Evolutionary conservation across 2,113 vertebrate species (phyloP).

Genomic region (Pterocles gutturalis): DNA sequence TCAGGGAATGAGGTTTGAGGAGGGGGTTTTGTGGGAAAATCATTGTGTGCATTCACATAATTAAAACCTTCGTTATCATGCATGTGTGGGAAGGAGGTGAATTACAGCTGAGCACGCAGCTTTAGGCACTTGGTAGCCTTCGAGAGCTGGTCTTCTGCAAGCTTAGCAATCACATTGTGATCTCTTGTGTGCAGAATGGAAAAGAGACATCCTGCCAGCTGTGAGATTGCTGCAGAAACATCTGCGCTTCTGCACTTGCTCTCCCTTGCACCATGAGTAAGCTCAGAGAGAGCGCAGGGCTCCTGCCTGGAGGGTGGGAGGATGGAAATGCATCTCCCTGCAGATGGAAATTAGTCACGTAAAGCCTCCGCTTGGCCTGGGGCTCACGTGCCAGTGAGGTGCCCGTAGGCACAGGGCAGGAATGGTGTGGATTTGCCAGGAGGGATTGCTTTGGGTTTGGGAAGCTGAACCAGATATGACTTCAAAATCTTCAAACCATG

Average conservation of each 20-base stretch:
- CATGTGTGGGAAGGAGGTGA: background rate
- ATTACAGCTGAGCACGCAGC: fast-evolving
- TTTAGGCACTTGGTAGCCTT: background rate
- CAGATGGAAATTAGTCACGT: background rate
- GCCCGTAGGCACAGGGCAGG: background rate
- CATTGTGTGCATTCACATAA: background rate
- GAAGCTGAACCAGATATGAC: background rate
- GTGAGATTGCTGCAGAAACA: background rate
- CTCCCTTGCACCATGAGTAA: fast-evolving
- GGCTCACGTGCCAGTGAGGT: background rate
- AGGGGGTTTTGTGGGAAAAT: background rate
- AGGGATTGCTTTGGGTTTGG: background rate
- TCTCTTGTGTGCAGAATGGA: background rate
- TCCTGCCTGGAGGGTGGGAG: background rate
- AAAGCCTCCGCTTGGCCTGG: background rate
- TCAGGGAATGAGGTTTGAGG: background rate
- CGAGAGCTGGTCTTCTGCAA: background rate
- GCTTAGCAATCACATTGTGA: background rate
- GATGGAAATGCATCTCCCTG: background rate
- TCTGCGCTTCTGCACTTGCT: fast-evolving
- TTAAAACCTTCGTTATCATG: background rate
- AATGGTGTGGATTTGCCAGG: background rate
- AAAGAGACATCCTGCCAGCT: background rate
- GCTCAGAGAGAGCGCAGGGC: fast-evolving
- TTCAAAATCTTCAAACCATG: background rate